phyloP scores from a whole-genome alignment of 2,888 invertebrate species.

The Dasypogon diadema region DNA sequence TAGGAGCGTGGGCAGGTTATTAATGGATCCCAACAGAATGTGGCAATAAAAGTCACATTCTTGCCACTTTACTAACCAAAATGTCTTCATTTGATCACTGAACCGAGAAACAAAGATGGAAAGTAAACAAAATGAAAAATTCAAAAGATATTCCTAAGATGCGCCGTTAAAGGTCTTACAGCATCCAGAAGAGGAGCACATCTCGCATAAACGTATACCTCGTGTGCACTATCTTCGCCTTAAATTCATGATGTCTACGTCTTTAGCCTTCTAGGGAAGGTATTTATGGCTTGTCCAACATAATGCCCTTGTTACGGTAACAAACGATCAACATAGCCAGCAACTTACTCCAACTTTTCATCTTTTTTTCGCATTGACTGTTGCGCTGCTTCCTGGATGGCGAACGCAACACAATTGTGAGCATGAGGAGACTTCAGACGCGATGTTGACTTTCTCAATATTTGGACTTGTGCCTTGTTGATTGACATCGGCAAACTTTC shows the following conservation, averaged over 20 bases:
- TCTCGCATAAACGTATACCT: not conserved
- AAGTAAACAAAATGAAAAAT: conserved; percentile 20
- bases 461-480: conserved; percentile 18
- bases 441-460: conserved; percentile 16
- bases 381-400: not conserved
- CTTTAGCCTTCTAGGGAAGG: conserved; percentile 54
- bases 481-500: conserved; percentile 34
- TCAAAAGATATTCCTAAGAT: conserved; percentile 14
- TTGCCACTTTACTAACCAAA: conserved; percentile 40
- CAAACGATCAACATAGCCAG: conserved; percentile 48
- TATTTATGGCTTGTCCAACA: conserved; percentile 54
- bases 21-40: conserved; percentile 7
- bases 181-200: not conserved
- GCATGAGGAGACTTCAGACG: not conserved
- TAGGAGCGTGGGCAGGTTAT: conserved; percentile 27
- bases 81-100: conserved; percentile 37
- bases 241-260: conserved; percentile 40
- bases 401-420: not conserved
- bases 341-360: conserved; percentile 30
- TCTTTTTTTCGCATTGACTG: conserved; percentile 16
- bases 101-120: conserved; percentile 8
- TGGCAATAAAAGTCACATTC: conserved; percentile 41
- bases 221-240: conserved; percentile 22
- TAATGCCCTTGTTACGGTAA: conserved; percentile 54
- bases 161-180: conserved; percentile 9